A percentile compares a stretch with the other conserved stretches of the same genome.
These are phyloP conservation scores for Lacerta bilineata DNA, from an alignment of 2,797 vertebrate genomes.

Conservation along the genomic window DNA sequence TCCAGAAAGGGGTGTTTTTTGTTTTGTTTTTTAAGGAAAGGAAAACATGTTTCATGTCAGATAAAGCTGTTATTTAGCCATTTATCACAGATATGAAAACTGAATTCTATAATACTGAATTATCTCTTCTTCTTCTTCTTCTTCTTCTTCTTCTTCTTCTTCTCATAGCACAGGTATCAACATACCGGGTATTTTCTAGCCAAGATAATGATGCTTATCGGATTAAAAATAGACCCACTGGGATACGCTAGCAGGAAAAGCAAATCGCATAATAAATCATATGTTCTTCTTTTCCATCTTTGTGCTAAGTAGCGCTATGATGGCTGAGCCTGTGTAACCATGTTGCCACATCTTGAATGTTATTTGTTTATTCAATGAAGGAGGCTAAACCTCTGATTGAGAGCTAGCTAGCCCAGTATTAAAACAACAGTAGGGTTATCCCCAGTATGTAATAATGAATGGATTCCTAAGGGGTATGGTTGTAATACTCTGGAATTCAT, in stretches of 20 bases:
- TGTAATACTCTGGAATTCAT: background rate
- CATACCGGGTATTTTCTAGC: background rate
- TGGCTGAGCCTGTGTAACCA: background rate
- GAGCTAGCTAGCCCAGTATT: background rate
- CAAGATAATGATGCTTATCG: background rate
- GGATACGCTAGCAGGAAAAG: background rate
- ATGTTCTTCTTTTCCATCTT: background rate
- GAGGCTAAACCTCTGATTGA: background rate
- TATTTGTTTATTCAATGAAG: background rate
- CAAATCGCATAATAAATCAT: fast-evolving
- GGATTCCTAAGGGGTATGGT: background rate
- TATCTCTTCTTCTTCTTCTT: background rate
- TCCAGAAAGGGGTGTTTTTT: constrained; percentile 13
- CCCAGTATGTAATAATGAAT: background rate
- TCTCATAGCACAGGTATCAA: background rate
- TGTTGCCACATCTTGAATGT: background rate
- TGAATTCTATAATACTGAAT: background rate
- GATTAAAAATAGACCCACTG: background rate
- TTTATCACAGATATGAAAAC: background rate
- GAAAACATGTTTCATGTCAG: background rate
- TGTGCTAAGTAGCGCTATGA: background rate
- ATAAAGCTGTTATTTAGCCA: constrained; percentile 5
- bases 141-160: no score
- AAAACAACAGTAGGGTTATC: background rate
- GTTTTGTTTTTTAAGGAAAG: background rate